These are phyloP conservation scores for Stenichneumon culpator DNA, from an alignment of 2,888 invertebrate species.

Conservation along the genomic window DNA sequence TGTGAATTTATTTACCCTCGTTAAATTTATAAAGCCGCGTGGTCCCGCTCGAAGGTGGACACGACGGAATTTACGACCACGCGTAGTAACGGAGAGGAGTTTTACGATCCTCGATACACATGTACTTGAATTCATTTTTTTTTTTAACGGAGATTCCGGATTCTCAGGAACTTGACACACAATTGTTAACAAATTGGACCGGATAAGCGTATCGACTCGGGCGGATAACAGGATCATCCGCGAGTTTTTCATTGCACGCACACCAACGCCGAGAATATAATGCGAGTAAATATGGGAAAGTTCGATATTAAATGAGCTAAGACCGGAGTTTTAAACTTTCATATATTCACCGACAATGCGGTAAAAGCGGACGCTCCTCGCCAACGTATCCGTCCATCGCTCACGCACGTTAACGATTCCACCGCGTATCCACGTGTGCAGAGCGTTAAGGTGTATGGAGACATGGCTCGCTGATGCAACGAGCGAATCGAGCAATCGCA, in stretches of 20 bases:
- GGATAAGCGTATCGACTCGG: not conserved
- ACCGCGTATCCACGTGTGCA: not conserved
- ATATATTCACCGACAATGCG: conserved; percentile 62
- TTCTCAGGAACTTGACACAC: conserved; percentile 35
- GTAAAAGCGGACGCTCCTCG: conserved; percentile 53
- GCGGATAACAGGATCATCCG: not conserved
- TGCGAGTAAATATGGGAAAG: conserved; percentile 59
- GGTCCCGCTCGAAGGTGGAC: conserved; percentile 10
- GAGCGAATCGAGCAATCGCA: conserved; percentile 61
- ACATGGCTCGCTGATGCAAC: conserved; percentile 56
- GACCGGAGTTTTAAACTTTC: conserved; percentile 65
- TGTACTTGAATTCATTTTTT: not conserved
- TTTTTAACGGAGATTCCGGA: conserved; percentile 11
- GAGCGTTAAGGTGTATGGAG: not conserved
- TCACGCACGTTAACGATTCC: not conserved
- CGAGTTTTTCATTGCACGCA: conserved; percentile 3
- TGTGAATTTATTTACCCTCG: conserved; percentile 47
- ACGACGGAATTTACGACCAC: conserved; percentile 16
- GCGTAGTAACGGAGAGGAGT: not conserved
- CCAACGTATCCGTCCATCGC: conserved; percentile 4
- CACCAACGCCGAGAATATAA: not conserved
- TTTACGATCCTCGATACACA: conserved; percentile 8
- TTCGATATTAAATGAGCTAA: conserved; percentile 63
- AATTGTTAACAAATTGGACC: conserved; percentile 15
- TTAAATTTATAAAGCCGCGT: conserved; percentile 20